phyloP scores from a whole-genome alignment of 2,113 vertebrate species.

The Rhizomys pruinosus region DNA sequence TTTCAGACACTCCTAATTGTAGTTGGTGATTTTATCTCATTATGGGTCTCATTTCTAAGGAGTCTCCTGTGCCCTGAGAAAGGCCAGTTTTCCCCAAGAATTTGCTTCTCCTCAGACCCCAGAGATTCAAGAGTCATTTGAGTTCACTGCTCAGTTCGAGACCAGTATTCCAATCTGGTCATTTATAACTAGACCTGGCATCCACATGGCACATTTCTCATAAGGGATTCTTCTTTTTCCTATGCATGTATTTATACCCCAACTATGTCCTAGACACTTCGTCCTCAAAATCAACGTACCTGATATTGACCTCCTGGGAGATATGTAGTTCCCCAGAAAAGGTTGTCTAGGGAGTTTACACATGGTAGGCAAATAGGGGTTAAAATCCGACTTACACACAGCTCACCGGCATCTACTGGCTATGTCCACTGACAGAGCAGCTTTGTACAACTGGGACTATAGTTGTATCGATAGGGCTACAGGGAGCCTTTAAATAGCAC shows the following conservation, averaged over 20 bases:
- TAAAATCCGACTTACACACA: neutral
- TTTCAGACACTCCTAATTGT: neutral
- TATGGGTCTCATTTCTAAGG: neutral
- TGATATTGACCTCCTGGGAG: neutral
- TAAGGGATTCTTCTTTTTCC: neutral
- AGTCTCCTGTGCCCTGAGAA: neutral
- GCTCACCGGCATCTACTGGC: neutral
- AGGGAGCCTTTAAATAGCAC: neutral
- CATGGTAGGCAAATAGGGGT: neutral
- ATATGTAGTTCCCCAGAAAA: neutral
- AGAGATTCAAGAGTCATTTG: neutral
- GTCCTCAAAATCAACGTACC: neutral
- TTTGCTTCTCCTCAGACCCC: neutral
- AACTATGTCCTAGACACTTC: neutral
- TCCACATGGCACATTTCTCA: too few species aligned
- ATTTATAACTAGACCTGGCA: neutral
- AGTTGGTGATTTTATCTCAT: slow-evolving; percentile 8
- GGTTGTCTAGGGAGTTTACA: neutral
- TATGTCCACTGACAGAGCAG: neutral
- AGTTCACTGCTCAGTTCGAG: neutral
- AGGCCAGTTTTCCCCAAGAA: neutral
- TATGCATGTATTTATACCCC: neutral
- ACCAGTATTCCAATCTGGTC: neutral
- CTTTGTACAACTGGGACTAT: too few species aligned
- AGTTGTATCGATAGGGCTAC: too few species aligned